A percentile compares a stretch with the other conserved stretches of the same genome.
These are phyloP conservation scores for Rutpela maculata DNA, from an alignment of 2,888 invertebrate genomes.

Conservation along the genomic window DNA sequence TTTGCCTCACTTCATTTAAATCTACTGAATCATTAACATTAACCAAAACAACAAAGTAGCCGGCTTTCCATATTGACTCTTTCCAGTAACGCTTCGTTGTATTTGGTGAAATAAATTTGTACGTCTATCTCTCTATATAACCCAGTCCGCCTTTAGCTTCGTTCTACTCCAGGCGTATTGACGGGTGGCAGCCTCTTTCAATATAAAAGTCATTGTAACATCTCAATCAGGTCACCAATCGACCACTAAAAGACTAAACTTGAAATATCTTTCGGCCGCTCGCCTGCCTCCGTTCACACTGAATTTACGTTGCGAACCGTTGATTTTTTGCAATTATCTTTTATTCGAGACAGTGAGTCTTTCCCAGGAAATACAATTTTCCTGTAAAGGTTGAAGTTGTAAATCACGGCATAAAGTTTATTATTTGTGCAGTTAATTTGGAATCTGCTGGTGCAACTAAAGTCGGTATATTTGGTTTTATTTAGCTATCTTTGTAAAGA, in stretches of 20 bases:
- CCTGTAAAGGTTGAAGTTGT: constrained; percentile 11
- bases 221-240: constrained; percentile 12
- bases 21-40: no score
- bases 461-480: not conserved
- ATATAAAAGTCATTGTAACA: not conserved
- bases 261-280: not conserved
- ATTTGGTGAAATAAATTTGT: not conserved
- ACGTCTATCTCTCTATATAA: not conserved
- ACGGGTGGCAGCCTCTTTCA: not conserved
- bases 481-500: not conserved
- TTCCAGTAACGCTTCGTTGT: not conserved
- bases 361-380: constrained; percentile 10
- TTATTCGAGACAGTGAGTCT: constrained; percentile 5
- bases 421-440: not conserved
- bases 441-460: not conserved
- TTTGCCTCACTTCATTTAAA: no score
- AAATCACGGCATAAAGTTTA: not conserved
- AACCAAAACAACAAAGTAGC: no score
- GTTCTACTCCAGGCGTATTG: not conserved
- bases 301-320: not conserved
- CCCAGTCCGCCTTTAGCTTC: not conserved
- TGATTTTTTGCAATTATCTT: constrained; percentile 15
- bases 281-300: not conserved
- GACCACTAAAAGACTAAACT: constrained; percentile 12
- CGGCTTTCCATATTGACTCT: no score